These are phyloP conservation scores for Melospiza georgiana DNA, from an alignment of 2,113 vertebrate genomes.

Conservation along the genomic window DNA sequence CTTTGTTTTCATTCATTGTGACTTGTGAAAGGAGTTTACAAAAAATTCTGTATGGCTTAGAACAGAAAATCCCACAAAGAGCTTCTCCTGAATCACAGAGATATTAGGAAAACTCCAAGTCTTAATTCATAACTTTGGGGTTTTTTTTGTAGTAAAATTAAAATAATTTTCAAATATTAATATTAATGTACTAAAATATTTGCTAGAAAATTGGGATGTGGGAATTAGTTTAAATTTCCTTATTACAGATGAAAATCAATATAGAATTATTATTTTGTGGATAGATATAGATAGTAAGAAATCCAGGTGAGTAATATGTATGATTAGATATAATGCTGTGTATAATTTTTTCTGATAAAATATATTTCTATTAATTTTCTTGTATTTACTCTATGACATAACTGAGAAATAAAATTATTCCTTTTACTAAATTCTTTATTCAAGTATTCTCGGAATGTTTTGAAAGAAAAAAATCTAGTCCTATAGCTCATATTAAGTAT, in stretches of 20 bases:
- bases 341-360: neutral
- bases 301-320: neutral
- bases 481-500: neutral
- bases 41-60: neutral
- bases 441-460: neutral
- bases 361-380: neutral
- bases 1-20: neutral
- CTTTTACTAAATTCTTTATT: neutral
- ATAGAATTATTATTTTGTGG: neutral
- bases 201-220: neutral
- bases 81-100: neutral
- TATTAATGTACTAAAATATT: neutral
- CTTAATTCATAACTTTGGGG: neutral
- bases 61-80: neutral
- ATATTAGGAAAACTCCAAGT: neutral
- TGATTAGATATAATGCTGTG: neutral
- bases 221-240: neutral
- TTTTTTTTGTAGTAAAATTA: neutral
- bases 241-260: neutral
- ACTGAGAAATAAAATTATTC: conserved; percentile 1
- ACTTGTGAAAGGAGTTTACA: neutral
- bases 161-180: neutral
- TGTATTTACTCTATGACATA: neutral
- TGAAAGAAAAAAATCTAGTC: neutral
- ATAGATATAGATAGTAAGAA: neutral